phyloP scores from a whole-genome alignment of 92 coral and sea anemone genomes.

The Phenganax marumi region DNA sequence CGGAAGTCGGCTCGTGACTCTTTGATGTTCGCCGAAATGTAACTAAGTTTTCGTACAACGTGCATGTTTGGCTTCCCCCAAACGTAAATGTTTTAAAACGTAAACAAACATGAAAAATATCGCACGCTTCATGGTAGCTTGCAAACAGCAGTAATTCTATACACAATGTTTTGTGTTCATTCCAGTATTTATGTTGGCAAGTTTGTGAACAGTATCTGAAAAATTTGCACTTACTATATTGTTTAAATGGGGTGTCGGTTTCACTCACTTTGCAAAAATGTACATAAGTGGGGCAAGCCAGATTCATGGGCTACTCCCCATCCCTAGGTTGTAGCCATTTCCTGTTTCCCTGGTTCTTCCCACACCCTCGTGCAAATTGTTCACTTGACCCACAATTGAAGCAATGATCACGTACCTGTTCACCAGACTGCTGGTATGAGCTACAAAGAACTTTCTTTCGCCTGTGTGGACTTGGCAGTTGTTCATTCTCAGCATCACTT shows the following conservation, averaged over 20 bases:
- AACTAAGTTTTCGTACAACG: too few species aligned
- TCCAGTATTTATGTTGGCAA: constrained; percentile 61
- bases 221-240: constrained; percentile 53
- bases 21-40: too few species aligned
- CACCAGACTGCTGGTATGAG: background rate
- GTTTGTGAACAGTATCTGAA: constrained; percentile 57
- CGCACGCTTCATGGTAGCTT: too few species aligned
- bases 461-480: background rate
- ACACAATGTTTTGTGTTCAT: constrained; percentile 40
- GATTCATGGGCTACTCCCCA: constrained; percentile 59
- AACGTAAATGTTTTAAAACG: too few species aligned
- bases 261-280: constrained; percentile 51
- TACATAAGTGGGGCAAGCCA: constrained; percentile 51
- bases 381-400: constrained; percentile 41
- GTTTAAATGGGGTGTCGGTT: constrained; percentile 27
- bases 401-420: constrained; percentile 32
- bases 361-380: constrained; percentile 62
- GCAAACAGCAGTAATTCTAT: too few species aligned
- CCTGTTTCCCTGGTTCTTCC: constrained; percentile 52
- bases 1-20: too few species aligned
- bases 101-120: too few species aligned
- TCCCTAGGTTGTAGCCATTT: constrained; percentile 60
- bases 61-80: too few species aligned
- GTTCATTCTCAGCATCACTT: background rate
- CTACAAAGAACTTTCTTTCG: background rate